phyloP scores from a whole-genome alignment of 2,113 vertebrate genomes.

The Morone saxatilis region DNA sequence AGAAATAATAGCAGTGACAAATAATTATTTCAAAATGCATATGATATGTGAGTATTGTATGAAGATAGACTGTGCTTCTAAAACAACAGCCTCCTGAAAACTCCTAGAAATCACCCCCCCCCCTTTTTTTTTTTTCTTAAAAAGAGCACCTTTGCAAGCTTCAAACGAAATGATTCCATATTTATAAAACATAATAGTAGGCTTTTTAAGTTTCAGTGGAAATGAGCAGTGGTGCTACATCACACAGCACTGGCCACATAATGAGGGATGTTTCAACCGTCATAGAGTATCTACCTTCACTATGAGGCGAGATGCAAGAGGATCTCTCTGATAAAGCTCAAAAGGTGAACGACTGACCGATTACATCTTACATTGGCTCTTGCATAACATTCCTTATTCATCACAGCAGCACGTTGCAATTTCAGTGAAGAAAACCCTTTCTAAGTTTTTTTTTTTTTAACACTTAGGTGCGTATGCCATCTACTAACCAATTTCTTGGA shows the following conservation, averaged over 20 bases:
- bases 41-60: not conserved
- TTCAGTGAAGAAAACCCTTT: not conserved
- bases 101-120: too few relatives aligned
- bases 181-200: not conserved
- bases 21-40: not conserved
- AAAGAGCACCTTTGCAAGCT: too few relatives aligned
- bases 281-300: not conserved
- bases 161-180: too few relatives aligned
- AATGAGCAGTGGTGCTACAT: not conserved
- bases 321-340: constrained; percentile 28
- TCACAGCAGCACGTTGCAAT: constrained; percentile 21
- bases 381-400: constrained; percentile 22
- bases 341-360: constrained; percentile 28
- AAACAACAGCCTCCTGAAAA: not conserved
- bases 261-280: constrained; percentile 1
- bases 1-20: not conserved
- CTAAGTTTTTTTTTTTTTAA: constrained; percentile 3
- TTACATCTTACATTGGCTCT: constrained; percentile 20
- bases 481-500: constrained; percentile 31
- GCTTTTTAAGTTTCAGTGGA: not conserved
- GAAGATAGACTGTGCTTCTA: not conserved
- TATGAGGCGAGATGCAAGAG: constrained; percentile 1
- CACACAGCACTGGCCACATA: constrained; percentile 2
- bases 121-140: not conserved
- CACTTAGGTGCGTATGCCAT: constrained; percentile 27